These are phyloP conservation scores for Paramormyrops kingsleyae DNA, from an alignment of 2,113 vertebrate species.

Conservation along the genomic window DNA sequence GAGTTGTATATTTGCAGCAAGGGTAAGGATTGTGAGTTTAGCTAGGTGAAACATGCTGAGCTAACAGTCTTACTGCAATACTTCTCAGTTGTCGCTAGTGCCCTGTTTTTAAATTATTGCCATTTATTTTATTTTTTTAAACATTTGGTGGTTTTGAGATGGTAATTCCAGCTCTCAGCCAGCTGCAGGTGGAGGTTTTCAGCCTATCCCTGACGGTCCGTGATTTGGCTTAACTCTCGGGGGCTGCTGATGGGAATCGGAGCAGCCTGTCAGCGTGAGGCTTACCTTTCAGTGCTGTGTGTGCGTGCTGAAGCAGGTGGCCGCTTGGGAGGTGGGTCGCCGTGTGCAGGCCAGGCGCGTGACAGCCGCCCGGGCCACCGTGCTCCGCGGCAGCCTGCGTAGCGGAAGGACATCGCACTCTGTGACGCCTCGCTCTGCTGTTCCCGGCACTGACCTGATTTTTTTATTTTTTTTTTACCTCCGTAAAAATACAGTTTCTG, in stretches of 20 bases:
- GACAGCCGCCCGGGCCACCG: not conserved
- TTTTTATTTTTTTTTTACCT: not conserved
- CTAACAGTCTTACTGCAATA: not conserved
- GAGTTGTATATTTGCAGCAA: not conserved
- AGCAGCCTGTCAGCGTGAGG: not conserved
- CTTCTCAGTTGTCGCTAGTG: not conserved
- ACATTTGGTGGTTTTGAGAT: not conserved
- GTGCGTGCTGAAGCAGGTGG: not conserved
- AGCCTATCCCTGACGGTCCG: not conserved
- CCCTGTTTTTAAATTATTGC: not conserved
- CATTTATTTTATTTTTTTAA: not conserved
- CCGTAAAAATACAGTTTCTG: not conserved
- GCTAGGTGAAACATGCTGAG: not conserved
- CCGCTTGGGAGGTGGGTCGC: not conserved
- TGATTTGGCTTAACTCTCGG: not conserved
- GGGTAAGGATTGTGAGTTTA: not conserved
- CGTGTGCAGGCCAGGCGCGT: not conserved
- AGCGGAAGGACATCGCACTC: not conserved
- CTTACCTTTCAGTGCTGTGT: not conserved
- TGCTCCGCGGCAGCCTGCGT: not conserved
- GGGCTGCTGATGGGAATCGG: not conserved
- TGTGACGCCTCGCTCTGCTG: not conserved
- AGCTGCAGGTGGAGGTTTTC: not conserved
- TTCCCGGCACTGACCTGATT: not conserved
- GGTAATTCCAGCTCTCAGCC: not conserved